Conservation (phyloP, 2,888 invertebrate species). For the Euclidia mi region DNA sequence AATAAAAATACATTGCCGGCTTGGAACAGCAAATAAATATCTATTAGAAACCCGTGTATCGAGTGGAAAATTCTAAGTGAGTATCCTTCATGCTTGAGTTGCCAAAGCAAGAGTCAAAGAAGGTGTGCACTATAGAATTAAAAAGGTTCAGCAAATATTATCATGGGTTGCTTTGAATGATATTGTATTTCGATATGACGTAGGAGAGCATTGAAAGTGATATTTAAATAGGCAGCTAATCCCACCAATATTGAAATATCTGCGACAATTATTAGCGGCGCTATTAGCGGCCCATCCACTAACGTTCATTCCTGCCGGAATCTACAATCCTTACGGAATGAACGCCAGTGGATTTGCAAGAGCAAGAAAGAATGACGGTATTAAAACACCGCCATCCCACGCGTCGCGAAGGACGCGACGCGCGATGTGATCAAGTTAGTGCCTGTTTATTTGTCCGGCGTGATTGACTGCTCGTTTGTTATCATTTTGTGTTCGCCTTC, state of each 20-base stretch:
- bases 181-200: slow-evolving; percentile 87
- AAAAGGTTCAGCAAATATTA: slow-evolving; percentile 85
- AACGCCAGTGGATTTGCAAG: no score
- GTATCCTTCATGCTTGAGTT: slow-evolving; percentile 3
- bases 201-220: slow-evolving; percentile 79
- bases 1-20: background rate
- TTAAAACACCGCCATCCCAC: no score
- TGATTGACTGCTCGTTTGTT: no score
- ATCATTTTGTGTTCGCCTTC: no score
- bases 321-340: no score
- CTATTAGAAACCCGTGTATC: background rate
- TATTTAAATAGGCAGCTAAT: slow-evolving; percentile 89
- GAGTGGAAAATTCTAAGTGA: slow-evolving; percentile 10
- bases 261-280: no score
- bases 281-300: no score
- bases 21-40: background rate
- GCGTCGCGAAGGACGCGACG: no score
- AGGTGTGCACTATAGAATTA: slow-evolving; percentile 70
- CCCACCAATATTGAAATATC: slow-evolving; percentile 90
- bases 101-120: slow-evolving; percentile 33
- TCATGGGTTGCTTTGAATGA: slow-evolving; percentile 79
- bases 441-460: no score
- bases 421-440: no score
- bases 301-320: no score
- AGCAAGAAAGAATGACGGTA: no score